Conservation (phyloP, 2,888 invertebrate genomes). For the Epinotia bilunana region DNA sequence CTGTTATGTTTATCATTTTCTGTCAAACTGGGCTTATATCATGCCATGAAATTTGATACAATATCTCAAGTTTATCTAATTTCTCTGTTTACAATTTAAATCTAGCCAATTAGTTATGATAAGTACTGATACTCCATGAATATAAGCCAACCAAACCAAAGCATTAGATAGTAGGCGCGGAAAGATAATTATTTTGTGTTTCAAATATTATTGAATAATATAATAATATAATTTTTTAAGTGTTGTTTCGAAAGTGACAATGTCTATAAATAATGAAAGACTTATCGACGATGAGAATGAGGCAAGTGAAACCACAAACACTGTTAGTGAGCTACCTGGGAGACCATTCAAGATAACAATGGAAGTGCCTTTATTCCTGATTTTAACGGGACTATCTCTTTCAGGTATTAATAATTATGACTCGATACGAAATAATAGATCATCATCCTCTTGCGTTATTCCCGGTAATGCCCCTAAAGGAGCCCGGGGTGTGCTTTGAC, state of each 20-base stretch:
- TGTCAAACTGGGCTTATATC: too few species aligned
- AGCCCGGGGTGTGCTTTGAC: too few species aligned
- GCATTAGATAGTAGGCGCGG: background rate
- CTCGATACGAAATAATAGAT: too few species aligned
- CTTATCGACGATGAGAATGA: slow-evolving; percentile 51
- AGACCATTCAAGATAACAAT: slow-evolving; percentile 66
- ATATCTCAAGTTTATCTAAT: background rate
- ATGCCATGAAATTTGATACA: too few species aligned
- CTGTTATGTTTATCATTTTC: too few species aligned
- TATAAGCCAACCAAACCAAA: background rate
- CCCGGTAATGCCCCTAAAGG: too few species aligned
- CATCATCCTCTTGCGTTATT: too few species aligned
- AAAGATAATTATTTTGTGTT: background rate
- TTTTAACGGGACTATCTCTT: slow-evolving; percentile 68
- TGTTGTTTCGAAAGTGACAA: slow-evolving; percentile 46
- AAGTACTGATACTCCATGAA: background rate
- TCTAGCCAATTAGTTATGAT: background rate
- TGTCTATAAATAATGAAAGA: slow-evolving; percentile 66
- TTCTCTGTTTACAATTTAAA: background rate
- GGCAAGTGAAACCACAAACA: slow-evolving; percentile 57
- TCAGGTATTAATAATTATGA: slow-evolving; percentile 59
- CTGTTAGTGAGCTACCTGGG: slow-evolving; percentile 60
- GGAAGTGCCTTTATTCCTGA: slow-evolving; percentile 76
- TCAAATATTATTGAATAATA: background rate
- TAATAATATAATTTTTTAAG: too few species aligned